Conservation (phyloP, 2,797 vertebrate genomes). For the Merluccius polli region DNA sequence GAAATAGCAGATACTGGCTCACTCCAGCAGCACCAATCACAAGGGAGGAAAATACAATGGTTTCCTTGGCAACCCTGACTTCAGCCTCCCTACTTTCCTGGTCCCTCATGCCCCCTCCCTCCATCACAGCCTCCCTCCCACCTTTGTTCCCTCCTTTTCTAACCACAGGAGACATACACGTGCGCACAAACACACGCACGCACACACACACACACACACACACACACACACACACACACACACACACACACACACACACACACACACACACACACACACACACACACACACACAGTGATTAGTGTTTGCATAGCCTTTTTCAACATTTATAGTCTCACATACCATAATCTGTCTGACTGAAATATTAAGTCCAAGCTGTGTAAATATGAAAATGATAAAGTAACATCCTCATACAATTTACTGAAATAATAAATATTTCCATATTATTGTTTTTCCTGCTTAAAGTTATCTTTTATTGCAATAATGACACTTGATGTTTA, state of each 20-base stretch:
- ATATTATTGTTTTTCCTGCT: not conserved
- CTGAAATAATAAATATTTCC: not conserved
- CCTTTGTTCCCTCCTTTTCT: not conserved
- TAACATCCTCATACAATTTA: too few relatives aligned
- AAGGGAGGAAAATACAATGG: slow-evolving; percentile 71
- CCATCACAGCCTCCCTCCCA: slow-evolving; percentile 16
- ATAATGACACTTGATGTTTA: too few relatives aligned
- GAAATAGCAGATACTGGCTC: slow-evolving; percentile 75
- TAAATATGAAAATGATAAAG: not conserved
- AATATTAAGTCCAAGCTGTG: not conserved
- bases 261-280: not conserved
- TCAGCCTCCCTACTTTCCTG: slow-evolving; percentile 50
- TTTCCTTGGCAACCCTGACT: slow-evolving; percentile 72
- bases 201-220: not conserved
- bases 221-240: not conserved
- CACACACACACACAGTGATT: not conserved
- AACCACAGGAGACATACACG: not conserved
- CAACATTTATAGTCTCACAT: not conserved
- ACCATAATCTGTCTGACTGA: not conserved
- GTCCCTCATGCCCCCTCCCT: not conserved
- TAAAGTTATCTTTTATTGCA: not conserved
- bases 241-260: slow-evolving; percentile 3
- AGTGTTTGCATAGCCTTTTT: not conserved
- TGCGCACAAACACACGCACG: not conserved
- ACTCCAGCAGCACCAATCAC: slow-evolving; percentile 71